Percentiles rank a stretch among this genome's conserved stretches.
phyloP scores from a whole-genome alignment of 2,797 vertebrate species.

The Alcedo atthis region DNA sequence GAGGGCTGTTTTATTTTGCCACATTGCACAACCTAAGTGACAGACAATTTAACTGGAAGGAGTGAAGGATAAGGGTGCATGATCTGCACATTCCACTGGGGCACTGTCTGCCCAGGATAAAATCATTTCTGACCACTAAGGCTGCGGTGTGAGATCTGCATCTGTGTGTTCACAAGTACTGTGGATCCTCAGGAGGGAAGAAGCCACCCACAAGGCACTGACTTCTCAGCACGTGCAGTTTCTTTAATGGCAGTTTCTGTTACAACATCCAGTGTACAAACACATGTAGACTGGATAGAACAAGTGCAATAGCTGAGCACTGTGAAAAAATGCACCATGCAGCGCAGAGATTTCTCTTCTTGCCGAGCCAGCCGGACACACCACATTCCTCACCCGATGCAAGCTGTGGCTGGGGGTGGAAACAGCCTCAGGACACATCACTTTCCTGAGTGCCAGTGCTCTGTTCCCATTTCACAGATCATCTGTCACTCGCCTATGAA shows the following conservation, averaged over 20 bases:
- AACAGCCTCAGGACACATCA: background rate
- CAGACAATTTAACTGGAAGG: background rate
- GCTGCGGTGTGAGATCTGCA: background rate
- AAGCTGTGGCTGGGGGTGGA: background rate
- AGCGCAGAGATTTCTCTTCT: background rate
- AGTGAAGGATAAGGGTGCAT: background rate
- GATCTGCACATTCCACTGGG: background rate
- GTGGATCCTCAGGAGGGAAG: background rate
- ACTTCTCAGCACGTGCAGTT: background rate
- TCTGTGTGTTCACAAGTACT: background rate
- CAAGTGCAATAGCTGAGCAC: background rate
- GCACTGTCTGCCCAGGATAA: background rate
- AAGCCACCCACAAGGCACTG: background rate
- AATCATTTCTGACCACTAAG: background rate
- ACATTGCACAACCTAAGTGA: background rate
- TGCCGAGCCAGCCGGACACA: background rate
- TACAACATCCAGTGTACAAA: background rate
- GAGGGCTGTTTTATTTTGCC: background rate
- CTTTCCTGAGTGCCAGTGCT: background rate
- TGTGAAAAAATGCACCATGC: background rate
- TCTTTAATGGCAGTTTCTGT: background rate
- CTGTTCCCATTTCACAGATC: background rate
- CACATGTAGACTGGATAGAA: background rate
- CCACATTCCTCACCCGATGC: background rate
- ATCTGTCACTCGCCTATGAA: background rate